Evolutionary conservation across 2,113 vertebrate genomes (phyloP), one percentile per base, ranked within the genome.

Genomic region (Salvelinus sp.): DNA sequence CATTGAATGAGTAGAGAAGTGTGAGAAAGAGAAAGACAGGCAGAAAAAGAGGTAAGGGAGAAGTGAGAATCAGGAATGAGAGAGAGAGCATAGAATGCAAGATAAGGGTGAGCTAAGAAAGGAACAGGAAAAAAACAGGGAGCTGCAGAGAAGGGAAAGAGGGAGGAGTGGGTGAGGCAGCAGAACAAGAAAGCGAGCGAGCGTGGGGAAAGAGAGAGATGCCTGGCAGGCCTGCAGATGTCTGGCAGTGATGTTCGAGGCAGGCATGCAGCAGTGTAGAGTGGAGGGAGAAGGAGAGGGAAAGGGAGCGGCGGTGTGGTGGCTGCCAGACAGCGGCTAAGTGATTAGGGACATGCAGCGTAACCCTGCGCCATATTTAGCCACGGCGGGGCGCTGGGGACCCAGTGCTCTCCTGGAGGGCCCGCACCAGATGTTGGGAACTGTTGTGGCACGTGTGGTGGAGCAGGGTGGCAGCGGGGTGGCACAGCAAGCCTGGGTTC

Each of bases 321-420:
- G 14, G 82, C 93, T 96, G 95, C 94, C 95, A 97, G 93, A 90
- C 91, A 93, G 89, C 62, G 87, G 91, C 89, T 93, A 96, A 95
- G 95, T 96, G 96, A 95, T 95, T 95, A 96, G 95, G 94, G 93
- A 94, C 64, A 91, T 87, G 91, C 85, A 81, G 87, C 85, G 82
- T 92, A 91, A 88, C 94, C 92, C 85, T 90, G 92, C 87, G 88
- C 95, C 95, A 94, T 95, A 96, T 95, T 96, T 96, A 95, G 94
- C 93, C 88, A 67, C 93, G 27, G 88, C 83, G 86, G 95, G 96
- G 94, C 75, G 90, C 90, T 92, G 74, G 38, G 72, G 84, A 88
- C 90, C 91, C 92, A 91, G 94, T 93, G 91, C 91, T 88, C 86
- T 91, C 89, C 91, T 94, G 79, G 74, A 91, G 94, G 95, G 95